These are phyloP conservation scores for Agrochola lota DNA, from an alignment of 2,888 invertebrate species.

Conservation along the genomic window DNA sequence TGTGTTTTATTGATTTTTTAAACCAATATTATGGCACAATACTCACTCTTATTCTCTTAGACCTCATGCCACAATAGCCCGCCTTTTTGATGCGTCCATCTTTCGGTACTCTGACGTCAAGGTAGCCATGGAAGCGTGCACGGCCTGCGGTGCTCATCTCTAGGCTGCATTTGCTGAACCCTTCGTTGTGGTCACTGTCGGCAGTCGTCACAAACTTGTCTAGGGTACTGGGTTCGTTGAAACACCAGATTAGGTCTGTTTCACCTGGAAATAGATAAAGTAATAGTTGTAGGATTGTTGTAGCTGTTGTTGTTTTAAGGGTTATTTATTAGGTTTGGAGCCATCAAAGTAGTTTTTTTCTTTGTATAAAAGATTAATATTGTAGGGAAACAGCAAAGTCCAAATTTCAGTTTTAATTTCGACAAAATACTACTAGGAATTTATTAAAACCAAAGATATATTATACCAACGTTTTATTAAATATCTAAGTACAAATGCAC, in stretches of 20 bases:
- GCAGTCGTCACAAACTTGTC: slow-evolving; percentile 93
- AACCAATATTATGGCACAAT: not conserved
- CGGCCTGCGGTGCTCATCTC: slow-evolving; percentile 92
- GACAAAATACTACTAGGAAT: not conserved
- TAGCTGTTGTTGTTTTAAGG: not conserved
- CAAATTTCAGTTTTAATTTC: not conserved
- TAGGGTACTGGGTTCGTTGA: slow-evolving; percentile 91
- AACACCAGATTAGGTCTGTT: slow-evolving; percentile 94
- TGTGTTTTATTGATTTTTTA: not conserved
- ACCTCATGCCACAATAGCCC: slow-evolving; percentile 95
- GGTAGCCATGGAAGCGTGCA: slow-evolving; percentile 93
- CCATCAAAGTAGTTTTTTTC: not conserved
- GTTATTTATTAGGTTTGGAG: too few relatives aligned
- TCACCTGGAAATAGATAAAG: slow-evolving; percentile 88
- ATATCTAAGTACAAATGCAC: slow-evolving; percentile 63
- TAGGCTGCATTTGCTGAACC: slow-evolving; percentile 94
- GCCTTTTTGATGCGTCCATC: slow-evolving; percentile 94
- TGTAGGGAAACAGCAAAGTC: not conserved
- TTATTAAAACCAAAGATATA: slow-evolving; percentile 31
- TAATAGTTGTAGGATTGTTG: not conserved
- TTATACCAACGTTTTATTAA: slow-evolving; percentile 61
- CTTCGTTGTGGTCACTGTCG: slow-evolving; percentile 96
- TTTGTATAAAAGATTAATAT: not conserved
- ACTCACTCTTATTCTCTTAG: slow-evolving; percentile 91
- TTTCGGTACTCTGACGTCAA: slow-evolving; percentile 93